Base-by-base conservation (phyloP, 1,140 invertebrate species). In the Lepidotrigona ventralis region DNA sequence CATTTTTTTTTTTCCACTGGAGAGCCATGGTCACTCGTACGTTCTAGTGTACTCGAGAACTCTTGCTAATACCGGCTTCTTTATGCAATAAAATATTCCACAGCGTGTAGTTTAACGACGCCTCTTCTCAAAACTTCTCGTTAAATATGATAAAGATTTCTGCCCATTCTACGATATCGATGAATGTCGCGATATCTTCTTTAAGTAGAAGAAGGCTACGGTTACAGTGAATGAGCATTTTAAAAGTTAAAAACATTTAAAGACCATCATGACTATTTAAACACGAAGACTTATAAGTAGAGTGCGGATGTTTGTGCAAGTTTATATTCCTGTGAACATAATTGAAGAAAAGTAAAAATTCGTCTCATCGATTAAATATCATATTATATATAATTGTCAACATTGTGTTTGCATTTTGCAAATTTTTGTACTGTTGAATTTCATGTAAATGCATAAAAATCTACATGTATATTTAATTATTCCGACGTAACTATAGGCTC, bases 41-140 rank as follows among this genome's bases (percentile, higher is more conserved):
- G 14, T 15, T 68, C 53, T 63, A 54, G 69, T 63, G 70, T 46
- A 19, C 51, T 77, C 33, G 33, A 82, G 79, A n/a, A 53, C 60
- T 3, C 64, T 81, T 29, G 17, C 33, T 69, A 21, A 8, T 21
- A 23, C 11, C 12, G 12, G 54, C 64, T 79, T 46, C 56, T 51
- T 83, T 79, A 56, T 54, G 23, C 58, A 51, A 83, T 83, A 56
- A 71, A 79, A 83, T 79, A n/a, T 54, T 56, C 19, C n/a, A 15
- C 17, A 21, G 14, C 26, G 33, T 0, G n/a, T 51, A 29, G 9
- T 54, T 33, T 29, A 21, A 5, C 26, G 64, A 69, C 15, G 14
- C 15, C 39, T 66, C 58, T 33, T 29, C 15, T 53, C 26, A 15
- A 64, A 15, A 8, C 21, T 23, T n/a, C 53, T 53, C 23, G 53